A percentile compares a stretch with the other conserved stretches of the same genome.
Evolutionary conservation across 37 sponge, comb jelly and placozoan genomes (phyloP).

Genomic region (Chondrosia reniformis): DNA sequence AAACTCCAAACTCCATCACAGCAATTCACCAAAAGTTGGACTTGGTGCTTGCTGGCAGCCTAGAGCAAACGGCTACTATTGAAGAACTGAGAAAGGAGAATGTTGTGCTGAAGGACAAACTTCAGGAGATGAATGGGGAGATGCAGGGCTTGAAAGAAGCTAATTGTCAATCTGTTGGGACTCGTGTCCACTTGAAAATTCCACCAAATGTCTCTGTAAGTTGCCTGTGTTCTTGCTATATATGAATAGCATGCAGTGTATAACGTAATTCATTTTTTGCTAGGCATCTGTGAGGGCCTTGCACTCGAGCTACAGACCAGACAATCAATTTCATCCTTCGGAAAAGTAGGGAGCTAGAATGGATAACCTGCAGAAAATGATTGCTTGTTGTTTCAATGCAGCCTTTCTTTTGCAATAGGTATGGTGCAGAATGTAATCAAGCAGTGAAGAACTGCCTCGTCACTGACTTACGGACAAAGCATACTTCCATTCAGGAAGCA

Average conservation of each 20-base stretch:
- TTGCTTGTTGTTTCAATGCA: neutral
- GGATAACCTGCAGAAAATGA: neutral
- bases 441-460: neutral
- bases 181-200: neutral
- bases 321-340: neutral
- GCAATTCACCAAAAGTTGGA: slow-evolving; percentile 10
- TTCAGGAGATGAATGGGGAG: neutral
- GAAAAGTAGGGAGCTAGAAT: slow-evolving; percentile 10
- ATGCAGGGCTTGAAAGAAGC: slow-evolving; percentile 4
- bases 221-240: neutral
- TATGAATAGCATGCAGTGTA: neutral
- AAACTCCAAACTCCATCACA: neutral
- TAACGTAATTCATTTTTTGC: neutral
- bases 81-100: neutral
- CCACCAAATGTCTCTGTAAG: slow-evolving; percentile 17
- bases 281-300: slow-evolving; percentile 21
- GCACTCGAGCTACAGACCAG: neutral
- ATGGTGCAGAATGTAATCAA: slow-evolving; percentile 5
- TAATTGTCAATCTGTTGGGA: neutral
- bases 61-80: slow-evolving; percentile 2
- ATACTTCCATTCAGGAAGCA: slow-evolving; percentile 5
- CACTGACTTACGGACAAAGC: neutral
- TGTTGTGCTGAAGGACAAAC: neutral
- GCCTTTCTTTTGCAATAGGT: slow-evolving; percentile 1
- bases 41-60: slow-evolving; percentile 1